These are phyloP conservation scores for Solenodon paradoxus DNA, from an alignment of 2,113 vertebrate genomes.

Conservation along the genomic window DNA sequence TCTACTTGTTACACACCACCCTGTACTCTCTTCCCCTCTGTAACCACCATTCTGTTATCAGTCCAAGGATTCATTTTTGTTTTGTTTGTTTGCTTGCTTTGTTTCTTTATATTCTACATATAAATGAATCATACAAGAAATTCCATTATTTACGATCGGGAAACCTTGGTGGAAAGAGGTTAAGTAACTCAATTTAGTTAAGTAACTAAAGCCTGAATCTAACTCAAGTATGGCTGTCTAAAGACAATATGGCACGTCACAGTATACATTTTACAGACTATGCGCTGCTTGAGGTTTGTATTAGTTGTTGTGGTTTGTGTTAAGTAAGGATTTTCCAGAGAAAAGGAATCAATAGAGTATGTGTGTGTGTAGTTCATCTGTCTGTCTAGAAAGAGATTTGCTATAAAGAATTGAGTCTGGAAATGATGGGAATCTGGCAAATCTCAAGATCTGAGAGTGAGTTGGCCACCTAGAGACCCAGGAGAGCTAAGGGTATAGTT, in stretches of 20 bases:
- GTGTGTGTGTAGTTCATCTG: too few species aligned
- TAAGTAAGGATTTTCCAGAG: not conserved
- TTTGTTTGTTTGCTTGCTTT: too few species aligned
- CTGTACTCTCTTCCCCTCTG: too few species aligned
- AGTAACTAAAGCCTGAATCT: not conserved
- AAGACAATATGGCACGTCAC: not conserved
- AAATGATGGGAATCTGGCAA: not conserved
- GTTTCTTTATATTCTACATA: too few species aligned
- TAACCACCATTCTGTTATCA: too few species aligned
- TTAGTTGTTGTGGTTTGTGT: not conserved
- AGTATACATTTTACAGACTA: not conserved
- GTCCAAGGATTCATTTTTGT: too few species aligned
- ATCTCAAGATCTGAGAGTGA: not conserved
- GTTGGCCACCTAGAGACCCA: not conserved
- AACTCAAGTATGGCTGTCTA: not conserved
- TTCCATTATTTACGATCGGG: not conserved
- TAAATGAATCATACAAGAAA: not conserved
- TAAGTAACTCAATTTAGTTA: not conserved
- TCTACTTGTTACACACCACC: too few species aligned
- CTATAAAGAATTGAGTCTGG: not conserved
- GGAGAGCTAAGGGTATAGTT: not conserved
- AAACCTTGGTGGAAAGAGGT: not conserved
- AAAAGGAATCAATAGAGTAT: not conserved
- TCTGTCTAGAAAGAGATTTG: not conserved
- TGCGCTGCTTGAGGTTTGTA: not conserved